Conservation (phyloP, 2,888 invertebrate genomes). For the Pammene aurita region DNA sequence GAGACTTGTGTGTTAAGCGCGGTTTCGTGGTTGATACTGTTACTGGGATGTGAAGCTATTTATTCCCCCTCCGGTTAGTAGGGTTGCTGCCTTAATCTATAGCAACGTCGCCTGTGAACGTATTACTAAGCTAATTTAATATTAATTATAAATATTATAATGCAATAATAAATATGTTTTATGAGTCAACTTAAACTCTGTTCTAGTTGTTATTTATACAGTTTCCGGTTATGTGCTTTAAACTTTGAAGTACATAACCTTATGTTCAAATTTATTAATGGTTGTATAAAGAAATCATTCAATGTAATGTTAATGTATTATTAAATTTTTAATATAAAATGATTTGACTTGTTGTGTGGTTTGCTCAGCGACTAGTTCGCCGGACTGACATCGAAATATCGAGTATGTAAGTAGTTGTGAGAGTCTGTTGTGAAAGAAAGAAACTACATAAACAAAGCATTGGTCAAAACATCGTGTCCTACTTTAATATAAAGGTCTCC, state of each 20-base stretch:
- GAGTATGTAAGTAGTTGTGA: slow-evolving; percentile 9
- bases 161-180: slow-evolving; percentile 25
- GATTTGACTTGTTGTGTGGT: slow-evolving; percentile 13
- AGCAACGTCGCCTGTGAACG: slow-evolving; percentile 12
- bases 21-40: slow-evolving; percentile 20
- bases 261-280: slow-evolving; percentile 21
- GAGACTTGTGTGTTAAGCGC: slow-evolving; percentile 10
- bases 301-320: slow-evolving; percentile 33
- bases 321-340: slow-evolving; percentile 12
- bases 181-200: slow-evolving; percentile 14
- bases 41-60: slow-evolving; percentile 16
- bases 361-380: slow-evolving; percentile 6
- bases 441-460: neutral
- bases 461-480: slow-evolving; percentile 8
- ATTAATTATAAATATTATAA: slow-evolving; percentile 21
- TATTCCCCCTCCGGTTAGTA: slow-evolving; percentile 29
- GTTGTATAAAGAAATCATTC: slow-evolving; percentile 24
- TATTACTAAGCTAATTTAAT: slow-evolving; percentile 24
- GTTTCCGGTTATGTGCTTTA: slow-evolving; percentile 10
- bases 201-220: slow-evolving; percentile 28
- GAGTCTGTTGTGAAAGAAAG: slow-evolving; percentile 5
- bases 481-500: slow-evolving; percentile 1
- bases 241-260: slow-evolving; percentile 9
- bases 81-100: slow-evolving; percentile 26
- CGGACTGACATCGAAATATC: slow-evolving; percentile 25